A percentile compares a stretch with the other conserved stretches of the same genome.
Evolutionary conservation across 2,797 vertebrate genomes (phyloP).

Genomic region (Gymnopithys bicolor): DNA sequence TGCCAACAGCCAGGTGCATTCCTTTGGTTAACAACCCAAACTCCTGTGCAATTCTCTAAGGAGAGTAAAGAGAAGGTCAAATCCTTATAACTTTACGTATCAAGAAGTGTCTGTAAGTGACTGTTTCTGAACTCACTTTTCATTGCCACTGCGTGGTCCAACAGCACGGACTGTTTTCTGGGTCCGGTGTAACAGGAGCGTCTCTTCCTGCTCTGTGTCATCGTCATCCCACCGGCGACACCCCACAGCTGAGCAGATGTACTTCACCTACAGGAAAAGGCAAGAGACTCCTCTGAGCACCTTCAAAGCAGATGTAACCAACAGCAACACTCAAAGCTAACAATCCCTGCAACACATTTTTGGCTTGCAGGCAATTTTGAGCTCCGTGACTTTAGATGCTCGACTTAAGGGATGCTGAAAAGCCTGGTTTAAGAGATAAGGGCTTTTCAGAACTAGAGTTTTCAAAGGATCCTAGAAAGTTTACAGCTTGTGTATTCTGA

Average conservation of each 20-base stretch:
- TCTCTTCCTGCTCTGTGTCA: conserved; percentile 87
- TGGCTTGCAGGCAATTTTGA: neutral
- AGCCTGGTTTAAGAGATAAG: neutral
- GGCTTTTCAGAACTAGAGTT: neutral
- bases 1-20: neutral
- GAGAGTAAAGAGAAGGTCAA: neutral
- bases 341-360: neutral
- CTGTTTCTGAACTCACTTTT: conserved; percentile 84
- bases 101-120: fast-evolving
- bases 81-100: neutral
- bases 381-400: neutral
- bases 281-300: neutral
- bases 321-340: neutral
- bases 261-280: conserved; percentile 83
- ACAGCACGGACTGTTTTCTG: conserved; percentile 98
- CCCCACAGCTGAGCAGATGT: conserved; percentile 94
- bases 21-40: neutral
- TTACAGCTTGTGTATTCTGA: neutral
- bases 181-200: conserved; percentile 91
- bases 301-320: neutral
- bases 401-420: neutral
- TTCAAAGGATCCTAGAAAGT: neutral
- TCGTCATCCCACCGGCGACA: conserved; percentile 92
- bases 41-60: neutral
- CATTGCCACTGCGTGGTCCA: conserved; percentile 90